These are phyloP conservation scores for Hyperopisus bebe DNA, from an alignment of 2,113 vertebrate species.

Conservation along the genomic window DNA sequence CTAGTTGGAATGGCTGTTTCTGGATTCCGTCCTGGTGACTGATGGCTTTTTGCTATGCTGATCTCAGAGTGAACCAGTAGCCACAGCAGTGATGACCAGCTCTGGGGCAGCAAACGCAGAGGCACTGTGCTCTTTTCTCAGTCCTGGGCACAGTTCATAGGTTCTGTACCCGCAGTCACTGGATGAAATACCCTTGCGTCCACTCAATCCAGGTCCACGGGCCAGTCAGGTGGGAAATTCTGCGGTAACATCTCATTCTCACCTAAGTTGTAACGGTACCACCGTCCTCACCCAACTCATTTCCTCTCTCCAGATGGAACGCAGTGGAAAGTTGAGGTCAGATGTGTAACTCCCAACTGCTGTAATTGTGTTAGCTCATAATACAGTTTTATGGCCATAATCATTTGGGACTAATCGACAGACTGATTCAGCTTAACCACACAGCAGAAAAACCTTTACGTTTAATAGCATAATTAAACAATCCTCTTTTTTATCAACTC, in stretches of 20 bases:
- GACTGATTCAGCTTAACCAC: constrained; percentile 2
- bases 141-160: background rate
- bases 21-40: background rate
- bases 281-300: too few species aligned
- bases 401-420: constrained; percentile 8
- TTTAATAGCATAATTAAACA: constrained; percentile 6
- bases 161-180: background rate
- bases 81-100: background rate
- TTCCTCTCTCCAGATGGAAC: background rate
- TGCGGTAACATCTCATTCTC: background rate
- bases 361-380: background rate
- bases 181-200: background rate
- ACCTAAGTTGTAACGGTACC: background rate
- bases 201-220: background rate
- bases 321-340: background rate
- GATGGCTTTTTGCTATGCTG: background rate
- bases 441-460: background rate
- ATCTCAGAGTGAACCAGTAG: background rate
- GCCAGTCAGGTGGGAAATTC: background rate
- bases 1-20: background rate
- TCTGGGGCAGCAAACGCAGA: background rate
- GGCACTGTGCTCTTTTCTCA: background rate
- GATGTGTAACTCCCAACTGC: background rate
- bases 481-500: constrained; percentile 1
- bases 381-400: constrained; percentile 7